These are phyloP conservation scores for Hydrozoanthus gracilis DNA, from an alignment of 92 coral and sea anemone genomes.

Conservation along the genomic window DNA sequence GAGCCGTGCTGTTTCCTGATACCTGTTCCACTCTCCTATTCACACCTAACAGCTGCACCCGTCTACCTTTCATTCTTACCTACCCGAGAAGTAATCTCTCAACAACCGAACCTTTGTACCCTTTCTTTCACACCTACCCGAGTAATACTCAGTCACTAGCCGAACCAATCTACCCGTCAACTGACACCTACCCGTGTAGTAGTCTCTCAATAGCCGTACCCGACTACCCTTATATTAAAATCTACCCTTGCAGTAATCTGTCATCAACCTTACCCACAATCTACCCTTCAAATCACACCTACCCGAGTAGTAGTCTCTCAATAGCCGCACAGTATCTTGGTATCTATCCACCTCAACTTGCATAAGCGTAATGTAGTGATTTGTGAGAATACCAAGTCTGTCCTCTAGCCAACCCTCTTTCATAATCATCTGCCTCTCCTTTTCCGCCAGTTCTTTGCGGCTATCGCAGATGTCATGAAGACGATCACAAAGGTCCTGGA, in stretches of 20 bases:
- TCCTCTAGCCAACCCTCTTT: slow-evolving; percentile 97
- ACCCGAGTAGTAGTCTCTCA: slow-evolving; percentile 94
- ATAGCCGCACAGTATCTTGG: slow-evolving; percentile 86
- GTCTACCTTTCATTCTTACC: not conserved
- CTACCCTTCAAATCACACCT: not conserved
- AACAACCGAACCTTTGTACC: slow-evolving; percentile 56
- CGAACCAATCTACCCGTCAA: not conserved
- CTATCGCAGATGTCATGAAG: slow-evolving; percentile 95
- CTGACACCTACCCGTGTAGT: slow-evolving; percentile 75
- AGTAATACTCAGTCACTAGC: too few relatives aligned
- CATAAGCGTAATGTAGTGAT: slow-evolving; percentile 92
- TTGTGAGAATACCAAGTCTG: slow-evolving; percentile 91
- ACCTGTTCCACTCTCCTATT: too few relatives aligned
- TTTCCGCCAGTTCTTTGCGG: slow-evolving; percentile 97
- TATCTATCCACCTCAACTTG: slow-evolving; percentile 96
- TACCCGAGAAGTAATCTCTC: slow-evolving; percentile 92
- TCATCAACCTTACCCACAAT: too few relatives aligned
- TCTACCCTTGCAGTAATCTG: too few relatives aligned
- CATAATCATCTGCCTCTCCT: slow-evolving; percentile 84
- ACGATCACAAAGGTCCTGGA: slow-evolving; percentile 93
- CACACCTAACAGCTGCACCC: too few relatives aligned
- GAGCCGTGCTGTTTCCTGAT: too few relatives aligned
- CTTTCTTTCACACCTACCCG: too few relatives aligned
- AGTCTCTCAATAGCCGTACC: slow-evolving; percentile 81
- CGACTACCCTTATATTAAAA: too few relatives aligned